Conservation (phyloP, 2,888 invertebrate genomes). For the Carpatolechia fugitivella region DNA sequence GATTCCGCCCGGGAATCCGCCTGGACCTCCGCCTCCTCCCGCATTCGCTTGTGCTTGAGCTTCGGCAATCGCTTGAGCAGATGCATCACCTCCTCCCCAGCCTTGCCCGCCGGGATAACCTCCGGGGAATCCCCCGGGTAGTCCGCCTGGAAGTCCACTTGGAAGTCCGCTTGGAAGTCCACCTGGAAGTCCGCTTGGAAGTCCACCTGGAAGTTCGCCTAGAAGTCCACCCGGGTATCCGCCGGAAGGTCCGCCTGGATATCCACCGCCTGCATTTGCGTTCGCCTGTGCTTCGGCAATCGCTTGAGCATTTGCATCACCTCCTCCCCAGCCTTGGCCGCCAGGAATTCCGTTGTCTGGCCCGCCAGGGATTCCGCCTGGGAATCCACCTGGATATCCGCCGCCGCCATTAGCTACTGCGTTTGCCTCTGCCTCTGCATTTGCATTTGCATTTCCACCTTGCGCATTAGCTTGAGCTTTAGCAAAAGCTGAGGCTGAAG, state of each 20-base stretch:
- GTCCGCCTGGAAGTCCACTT: too few species aligned
- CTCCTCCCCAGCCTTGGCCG: background rate
- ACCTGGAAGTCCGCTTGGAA: too few species aligned
- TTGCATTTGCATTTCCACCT: background rate
- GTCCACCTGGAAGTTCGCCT: too few species aligned
- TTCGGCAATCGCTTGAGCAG: background rate
- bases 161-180: too few species aligned
- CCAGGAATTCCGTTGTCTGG: background rate
- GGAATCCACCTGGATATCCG: background rate
- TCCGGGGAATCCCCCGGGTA: constrained; percentile 16
- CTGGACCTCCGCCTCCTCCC: constrained; percentile 28
- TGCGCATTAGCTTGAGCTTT: constrained; percentile 17
- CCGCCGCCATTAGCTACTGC: background rate
- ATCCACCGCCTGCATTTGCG: too few species aligned
- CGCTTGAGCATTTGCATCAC: constrained; percentile 2
- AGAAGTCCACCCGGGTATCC: too few species aligned
- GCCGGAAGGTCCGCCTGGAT: too few species aligned
- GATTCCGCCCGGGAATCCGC: too few species aligned
- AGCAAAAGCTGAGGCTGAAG: constrained; percentile 13
- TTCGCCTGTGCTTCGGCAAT: constrained; percentile 16
- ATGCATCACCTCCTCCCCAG: background rate
- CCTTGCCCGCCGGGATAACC: too few species aligned
- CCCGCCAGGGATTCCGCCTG: background rate
- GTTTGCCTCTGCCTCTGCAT: background rate
- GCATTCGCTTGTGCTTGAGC: constrained; percentile 19